A percentile compares a stretch with the other conserved stretches of the same genome.
Conservation (phyloP, 2,888 invertebrate species). For the Halictus ligatus region DNA sequence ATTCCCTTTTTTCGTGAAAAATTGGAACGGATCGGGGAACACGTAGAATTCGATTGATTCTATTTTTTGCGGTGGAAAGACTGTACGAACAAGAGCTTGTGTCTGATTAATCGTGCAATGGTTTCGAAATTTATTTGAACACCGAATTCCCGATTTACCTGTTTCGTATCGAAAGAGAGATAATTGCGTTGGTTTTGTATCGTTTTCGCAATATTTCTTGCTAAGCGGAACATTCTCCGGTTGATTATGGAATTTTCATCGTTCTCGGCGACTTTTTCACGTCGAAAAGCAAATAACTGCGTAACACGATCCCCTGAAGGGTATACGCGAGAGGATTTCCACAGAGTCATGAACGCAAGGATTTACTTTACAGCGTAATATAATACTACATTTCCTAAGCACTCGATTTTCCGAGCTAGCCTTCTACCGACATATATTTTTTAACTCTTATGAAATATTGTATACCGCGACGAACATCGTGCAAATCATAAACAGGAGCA, state of each 20-base stretch:
- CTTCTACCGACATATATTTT: background rate
- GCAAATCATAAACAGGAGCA: too few relatives aligned
- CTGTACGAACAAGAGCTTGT: too few relatives aligned
- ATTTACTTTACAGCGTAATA: background rate
- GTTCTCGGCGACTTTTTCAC: background rate
- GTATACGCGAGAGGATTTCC: background rate
- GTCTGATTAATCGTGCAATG: too few relatives aligned
- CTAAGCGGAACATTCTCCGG: background rate
- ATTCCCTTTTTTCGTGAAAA: background rate
- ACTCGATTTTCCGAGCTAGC: background rate
- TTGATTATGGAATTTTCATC: background rate
- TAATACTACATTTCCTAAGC: background rate
- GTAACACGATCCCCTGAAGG: background rate
- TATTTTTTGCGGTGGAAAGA: too few relatives aligned
- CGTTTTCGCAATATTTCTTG: background rate
- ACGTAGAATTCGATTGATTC: too few relatives aligned
- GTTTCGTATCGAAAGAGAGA: background rate
- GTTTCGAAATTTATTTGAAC: too few relatives aligned
- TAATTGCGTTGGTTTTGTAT: background rate
- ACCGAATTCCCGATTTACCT: too few relatives aligned
- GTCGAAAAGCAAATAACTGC: background rate
- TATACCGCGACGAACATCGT: background rate
- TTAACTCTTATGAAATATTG: background rate
- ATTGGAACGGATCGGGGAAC: background rate
- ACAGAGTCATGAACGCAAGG: background rate